Evolutionary conservation across 2,797 vertebrate species (phyloP).

Genomic region (Leuciscus waleckii): DNA sequence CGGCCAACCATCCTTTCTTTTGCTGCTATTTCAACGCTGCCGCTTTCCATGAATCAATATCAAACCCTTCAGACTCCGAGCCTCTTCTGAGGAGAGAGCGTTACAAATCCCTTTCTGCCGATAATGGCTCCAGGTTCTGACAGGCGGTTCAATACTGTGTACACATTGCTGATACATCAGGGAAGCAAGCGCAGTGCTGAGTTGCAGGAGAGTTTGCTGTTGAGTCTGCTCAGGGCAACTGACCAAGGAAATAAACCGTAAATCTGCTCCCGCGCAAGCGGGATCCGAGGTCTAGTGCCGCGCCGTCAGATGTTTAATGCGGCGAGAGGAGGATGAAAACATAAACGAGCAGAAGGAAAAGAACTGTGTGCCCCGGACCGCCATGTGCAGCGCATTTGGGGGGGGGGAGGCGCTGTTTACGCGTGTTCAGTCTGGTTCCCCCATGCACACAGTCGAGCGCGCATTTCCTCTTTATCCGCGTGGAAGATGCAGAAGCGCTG

Average conservation of each 20-base stretch:
- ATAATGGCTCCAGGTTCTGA: conserved; percentile 51
- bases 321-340: conserved; percentile 34
- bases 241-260: conserved; percentile 45
- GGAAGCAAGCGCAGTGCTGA: conserved; percentile 38
- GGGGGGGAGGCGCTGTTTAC: neutral
- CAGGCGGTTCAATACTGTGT: conserved; percentile 39
- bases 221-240: conserved; percentile 33
- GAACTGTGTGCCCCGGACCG: neutral
- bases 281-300: conserved; percentile 15
- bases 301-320: conserved; percentile 36
- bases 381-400: neutral
- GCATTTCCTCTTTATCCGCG: conserved; percentile 47
- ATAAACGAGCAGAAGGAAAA: conserved; percentile 20
- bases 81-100: conserved; percentile 66
- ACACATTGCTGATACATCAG: conserved; percentile 38
- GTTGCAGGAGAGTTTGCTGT: conserved; percentile 33
- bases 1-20: conserved; percentile 52
- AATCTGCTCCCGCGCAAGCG: conserved; percentile 26
- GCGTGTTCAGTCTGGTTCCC: conserved; percentile 4
- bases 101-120: conserved; percentile 64
- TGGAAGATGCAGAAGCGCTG: conserved; percentile 50
- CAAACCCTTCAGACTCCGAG: conserved; percentile 69
- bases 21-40: conserved; percentile 47
- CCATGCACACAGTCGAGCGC: conserved; percentile 22
- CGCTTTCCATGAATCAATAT: conserved; percentile 67